Percentiles rank a stretch among this genome's conserved stretches.
These are phyloP conservation scores for Carollia perspicillata DNA, from an alignment of 2,113 vertebrate genomes.

Conservation along the genomic window DNA sequence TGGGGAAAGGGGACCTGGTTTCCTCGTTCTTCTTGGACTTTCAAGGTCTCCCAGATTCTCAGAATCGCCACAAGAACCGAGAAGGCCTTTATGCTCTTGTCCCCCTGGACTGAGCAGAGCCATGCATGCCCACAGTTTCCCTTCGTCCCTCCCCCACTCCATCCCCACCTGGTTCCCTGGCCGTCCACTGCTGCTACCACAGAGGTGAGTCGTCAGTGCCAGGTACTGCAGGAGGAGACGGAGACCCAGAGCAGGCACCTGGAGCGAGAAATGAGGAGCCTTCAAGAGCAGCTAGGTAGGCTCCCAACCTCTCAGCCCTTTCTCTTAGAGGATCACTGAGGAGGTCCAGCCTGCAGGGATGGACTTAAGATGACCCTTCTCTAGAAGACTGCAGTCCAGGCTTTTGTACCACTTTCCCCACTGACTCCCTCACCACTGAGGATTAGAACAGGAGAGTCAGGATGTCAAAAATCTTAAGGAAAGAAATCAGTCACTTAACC, in stretches of 20 bases:
- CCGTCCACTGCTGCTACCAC: neutral
- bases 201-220: constrained; percentile 82
- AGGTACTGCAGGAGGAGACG: constrained; percentile 76
- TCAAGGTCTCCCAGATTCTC: neutral
- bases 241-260: constrained; percentile 71
- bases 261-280: constrained; percentile 75
- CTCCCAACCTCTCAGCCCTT: rapidly evolving
- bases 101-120: neutral
- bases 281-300: constrained; percentile 80
- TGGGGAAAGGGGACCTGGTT: too few species aligned
- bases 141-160: neutral
- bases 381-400: neutral
- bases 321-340: neutral
- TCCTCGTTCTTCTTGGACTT: neutral
- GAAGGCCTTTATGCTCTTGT: neutral
- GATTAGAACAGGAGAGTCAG: neutral
- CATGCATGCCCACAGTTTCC: neutral
- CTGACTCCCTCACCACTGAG: neutral
- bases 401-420: neutral
- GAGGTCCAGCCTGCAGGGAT: neutral
- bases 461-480: neutral
- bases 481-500: neutral
- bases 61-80: neutral
- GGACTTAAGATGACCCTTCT: neutral
- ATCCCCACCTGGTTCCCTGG: neutral